A percentile compares a stretch with the other conserved stretches of the same genome.
Conservation (phyloP, 2,888 invertebrate species). For the Dendrolimus pini region DNA sequence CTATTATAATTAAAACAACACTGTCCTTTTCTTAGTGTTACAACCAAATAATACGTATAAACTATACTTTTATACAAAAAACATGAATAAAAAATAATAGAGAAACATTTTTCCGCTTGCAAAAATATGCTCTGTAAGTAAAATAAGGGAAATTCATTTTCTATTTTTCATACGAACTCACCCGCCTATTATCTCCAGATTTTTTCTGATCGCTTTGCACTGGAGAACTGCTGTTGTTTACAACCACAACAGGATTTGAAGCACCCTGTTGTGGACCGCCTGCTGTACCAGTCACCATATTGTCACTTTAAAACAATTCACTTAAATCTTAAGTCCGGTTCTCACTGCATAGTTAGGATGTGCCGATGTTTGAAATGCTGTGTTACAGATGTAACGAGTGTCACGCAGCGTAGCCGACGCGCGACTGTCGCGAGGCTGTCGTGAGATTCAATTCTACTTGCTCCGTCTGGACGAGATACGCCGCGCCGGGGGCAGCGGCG, state of each 20-base stretch:
- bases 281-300: constrained; percentile 64
- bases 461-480: no score
- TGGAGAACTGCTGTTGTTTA: constrained; percentile 35
- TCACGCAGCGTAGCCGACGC: constrained; percentile 43
- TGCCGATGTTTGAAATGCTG: no score
- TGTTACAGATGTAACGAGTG: constrained; percentile 17
- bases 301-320: constrained; percentile 22
- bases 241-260: constrained; percentile 31
- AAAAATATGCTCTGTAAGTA: not conserved
- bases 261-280: constrained; percentile 46
- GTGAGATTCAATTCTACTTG: no score
- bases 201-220: constrained; percentile 48
- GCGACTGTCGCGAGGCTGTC: constrained; percentile 47
- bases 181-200: constrained; percentile 61
- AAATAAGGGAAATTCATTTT: not conserved
- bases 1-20: no score
- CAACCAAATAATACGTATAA: no score
- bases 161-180: constrained; percentile 27
- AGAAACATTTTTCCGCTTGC: not conserved
- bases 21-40: no score
- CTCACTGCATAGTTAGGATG: constrained; percentile 29
- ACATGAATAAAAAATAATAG: not conserved
- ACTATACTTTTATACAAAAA: no score
- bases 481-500: constrained; percentile 10
- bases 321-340: constrained; percentile 14